A percentile compares a stretch with the other conserved stretches of the same genome.
Evolutionary conservation across 2,113 vertebrate genomes (phyloP).

Genomic region (Jacana jacana): DNA sequence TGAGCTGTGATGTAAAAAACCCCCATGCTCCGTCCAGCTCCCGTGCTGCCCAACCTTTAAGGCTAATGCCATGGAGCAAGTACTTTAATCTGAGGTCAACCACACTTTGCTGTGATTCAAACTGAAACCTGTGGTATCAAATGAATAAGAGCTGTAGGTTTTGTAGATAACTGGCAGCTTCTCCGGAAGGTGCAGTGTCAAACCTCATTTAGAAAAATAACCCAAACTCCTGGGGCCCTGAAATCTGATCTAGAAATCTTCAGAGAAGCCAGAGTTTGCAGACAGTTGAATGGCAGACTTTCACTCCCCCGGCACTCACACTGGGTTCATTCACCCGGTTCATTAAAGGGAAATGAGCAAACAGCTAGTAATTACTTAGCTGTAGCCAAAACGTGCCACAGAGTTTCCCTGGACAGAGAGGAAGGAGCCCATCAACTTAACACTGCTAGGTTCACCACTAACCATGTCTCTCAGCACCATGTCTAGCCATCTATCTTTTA

Average conservation of each 20-base stretch:
- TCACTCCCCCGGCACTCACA: constrained; percentile 35
- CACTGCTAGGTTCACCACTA: neutral
- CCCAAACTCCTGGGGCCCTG: constrained; percentile 2
- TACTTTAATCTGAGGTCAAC: constrained; percentile 62
- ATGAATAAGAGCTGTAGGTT: constrained; percentile 38
- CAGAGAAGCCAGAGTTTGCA: neutral
- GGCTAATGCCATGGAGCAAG: neutral
- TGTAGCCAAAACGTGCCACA: neutral
- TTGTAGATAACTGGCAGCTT: constrained; percentile 59
- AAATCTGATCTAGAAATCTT: constrained; percentile 56
- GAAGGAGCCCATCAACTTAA: neutral
- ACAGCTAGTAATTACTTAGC: neutral
- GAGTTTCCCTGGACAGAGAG: neutral
- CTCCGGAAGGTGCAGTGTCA: neutral
- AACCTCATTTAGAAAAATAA: constrained; percentile 45
- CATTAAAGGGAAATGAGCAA: constrained; percentile 15
- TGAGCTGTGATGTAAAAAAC: neutral
- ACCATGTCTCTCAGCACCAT: neutral
- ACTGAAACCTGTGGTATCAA: constrained; percentile 61
- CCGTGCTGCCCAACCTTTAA: neutral
- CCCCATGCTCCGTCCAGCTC: neutral
- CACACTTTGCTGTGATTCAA: constrained; percentile 48
- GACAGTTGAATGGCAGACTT: constrained; percentile 45
- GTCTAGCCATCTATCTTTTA: neutral
- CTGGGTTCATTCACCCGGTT: constrained; percentile 42